Conservation (phyloP, 1,140 invertebrate genomes). For the Drosophila pruinosa region DNA sequence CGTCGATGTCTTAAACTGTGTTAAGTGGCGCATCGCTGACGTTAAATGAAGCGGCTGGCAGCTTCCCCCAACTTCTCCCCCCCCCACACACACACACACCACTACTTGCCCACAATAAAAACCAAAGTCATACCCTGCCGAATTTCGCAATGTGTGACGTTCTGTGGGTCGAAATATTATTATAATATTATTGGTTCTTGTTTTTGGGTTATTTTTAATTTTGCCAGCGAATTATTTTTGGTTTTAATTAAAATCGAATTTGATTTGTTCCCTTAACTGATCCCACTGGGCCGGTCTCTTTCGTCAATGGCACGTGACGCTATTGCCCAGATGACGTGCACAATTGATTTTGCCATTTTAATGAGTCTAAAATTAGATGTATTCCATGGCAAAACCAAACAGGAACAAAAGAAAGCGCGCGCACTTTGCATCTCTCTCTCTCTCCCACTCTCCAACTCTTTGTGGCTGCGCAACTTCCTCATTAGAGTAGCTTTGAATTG, state of each 20-base stretch:
- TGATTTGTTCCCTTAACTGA: constrained; percentile 30
- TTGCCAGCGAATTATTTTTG: neutral
- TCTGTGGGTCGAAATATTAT: constrained; percentile 46
- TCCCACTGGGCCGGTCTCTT: neutral
- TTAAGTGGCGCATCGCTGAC: constrained; percentile 47
- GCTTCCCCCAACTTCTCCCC: neutral
- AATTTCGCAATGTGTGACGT: constrained; percentile 31
- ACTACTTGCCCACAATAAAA: neutral
- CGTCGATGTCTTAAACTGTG: constrained; percentile 41
- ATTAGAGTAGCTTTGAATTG: neutral
- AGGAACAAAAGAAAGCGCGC: constrained; percentile 7
- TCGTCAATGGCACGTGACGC: constrained; percentile 21
- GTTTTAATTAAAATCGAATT: neutral
- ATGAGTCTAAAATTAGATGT: constrained; percentile 5
- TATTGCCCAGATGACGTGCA: constrained; percentile 9
- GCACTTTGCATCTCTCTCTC: neutral
- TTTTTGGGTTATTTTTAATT: constrained; percentile 34
- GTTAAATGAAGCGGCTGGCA: constrained; percentile 7
- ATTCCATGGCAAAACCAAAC: neutral
- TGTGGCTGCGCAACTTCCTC: constrained; percentile 2
- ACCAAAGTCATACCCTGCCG: constrained; percentile 2
- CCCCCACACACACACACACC: neutral
- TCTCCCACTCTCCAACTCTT: neutral
- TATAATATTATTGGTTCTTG: constrained; percentile 9
- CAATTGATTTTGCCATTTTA: neutral